Base-by-base conservation (phyloP, 2,888 invertebrate genomes). In the Heterodera filipjevi region DNA sequence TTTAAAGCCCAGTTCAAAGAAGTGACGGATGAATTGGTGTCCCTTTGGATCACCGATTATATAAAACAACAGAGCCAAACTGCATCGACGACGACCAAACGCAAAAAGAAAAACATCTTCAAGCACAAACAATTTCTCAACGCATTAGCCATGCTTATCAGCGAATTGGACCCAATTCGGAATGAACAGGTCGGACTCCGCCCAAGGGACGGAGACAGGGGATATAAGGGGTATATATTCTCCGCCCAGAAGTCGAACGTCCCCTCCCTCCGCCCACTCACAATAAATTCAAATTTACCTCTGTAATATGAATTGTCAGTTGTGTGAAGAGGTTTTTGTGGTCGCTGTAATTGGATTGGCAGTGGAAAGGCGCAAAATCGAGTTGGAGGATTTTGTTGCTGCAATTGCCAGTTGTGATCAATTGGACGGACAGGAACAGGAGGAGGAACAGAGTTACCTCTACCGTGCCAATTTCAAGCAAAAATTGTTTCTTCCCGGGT, bases 181-280 rank as follows among this genome's bases (percentile, higher is more conserved):
- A 68, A 68, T 35, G 68, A 68, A 10, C 68, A 68, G 68, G 68
- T 68, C 35, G n/a, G n/a, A n/a, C n/a, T n/a, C n/a, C n/a, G n/a
- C n/a, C n/a, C n/a, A n/a, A n/a, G n/a, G n/a, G n/a, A n/a, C n/a
- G n/a, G n/a, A n/a, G n/a, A n/a, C n/a, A n/a, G n/a, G n/a, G n/a
- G n/a, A n/a, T n/a, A n/a, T n/a, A n/a, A n/a, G n/a, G n/a, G n/a
- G n/a, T n/a, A n/a, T n/a, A n/a, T n/a, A n/a, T n/a, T n/a, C n/a
- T n/a, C n/a, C n/a, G n/a, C n/a, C n/a, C n/a, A n/a, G n/a, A n/a
- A n/a, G n/a, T n/a, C n/a, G n/a, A n/a, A n/a, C n/a, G n/a, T n/a
- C n/a, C n/a, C n/a, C n/a, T n/a, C n/a, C n/a, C n/a, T n/a, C n/a
- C n/a, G n/a, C n/a, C n/a, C n/a, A n/a, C n/a, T n/a, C n/a, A n/a